Percentiles rank a stretch among this genome's conserved stretches.
These are phyloP conservation scores for Xiphorhynchus elegans DNA, from an alignment of 2,113 vertebrate genomes.

Conservation along the genomic window DNA sequence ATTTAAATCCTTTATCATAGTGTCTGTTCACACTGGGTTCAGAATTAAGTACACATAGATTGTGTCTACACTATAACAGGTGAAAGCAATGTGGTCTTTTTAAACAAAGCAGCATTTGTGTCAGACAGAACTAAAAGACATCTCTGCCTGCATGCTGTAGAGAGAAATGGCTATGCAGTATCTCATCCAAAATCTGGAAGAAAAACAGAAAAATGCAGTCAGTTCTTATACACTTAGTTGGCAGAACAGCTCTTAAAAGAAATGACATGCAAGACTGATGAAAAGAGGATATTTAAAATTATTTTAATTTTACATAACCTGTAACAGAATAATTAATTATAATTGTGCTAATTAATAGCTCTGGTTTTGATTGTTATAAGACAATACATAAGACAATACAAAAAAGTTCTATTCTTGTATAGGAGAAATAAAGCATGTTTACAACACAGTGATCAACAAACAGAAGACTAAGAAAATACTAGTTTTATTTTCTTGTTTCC, in stretches of 20 bases:
- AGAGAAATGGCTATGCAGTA: not conserved
- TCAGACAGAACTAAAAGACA: not conserved
- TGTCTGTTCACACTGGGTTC: not conserved
- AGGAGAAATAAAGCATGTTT: not conserved
- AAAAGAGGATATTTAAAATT: conserved; percentile 16
- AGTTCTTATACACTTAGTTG: not conserved
- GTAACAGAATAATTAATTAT: conserved; percentile 23
- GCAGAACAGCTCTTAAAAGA: not conserved
- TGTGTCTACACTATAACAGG: not conserved
- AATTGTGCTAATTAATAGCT: conserved; percentile 10
- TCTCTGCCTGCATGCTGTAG: not conserved
- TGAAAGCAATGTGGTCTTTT: not conserved
- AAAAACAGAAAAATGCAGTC: not conserved
- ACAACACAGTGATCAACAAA: not conserved
- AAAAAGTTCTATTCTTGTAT: not conserved
- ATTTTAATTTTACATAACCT: conserved; percentile 18
- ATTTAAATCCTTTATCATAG: not conserved
- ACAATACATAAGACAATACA: conserved; percentile 9
- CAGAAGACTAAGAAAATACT: not conserved
- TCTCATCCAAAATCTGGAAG: not conserved
- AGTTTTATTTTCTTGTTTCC: not conserved
- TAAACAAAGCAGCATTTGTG: not conserved
- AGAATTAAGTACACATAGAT: not conserved
- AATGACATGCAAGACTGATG: not conserved
- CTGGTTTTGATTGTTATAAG: not conserved